Evolutionary conservation across 2,888 invertebrate genomes (phyloP).

Genomic region (Matsumyia berberina): DNA sequence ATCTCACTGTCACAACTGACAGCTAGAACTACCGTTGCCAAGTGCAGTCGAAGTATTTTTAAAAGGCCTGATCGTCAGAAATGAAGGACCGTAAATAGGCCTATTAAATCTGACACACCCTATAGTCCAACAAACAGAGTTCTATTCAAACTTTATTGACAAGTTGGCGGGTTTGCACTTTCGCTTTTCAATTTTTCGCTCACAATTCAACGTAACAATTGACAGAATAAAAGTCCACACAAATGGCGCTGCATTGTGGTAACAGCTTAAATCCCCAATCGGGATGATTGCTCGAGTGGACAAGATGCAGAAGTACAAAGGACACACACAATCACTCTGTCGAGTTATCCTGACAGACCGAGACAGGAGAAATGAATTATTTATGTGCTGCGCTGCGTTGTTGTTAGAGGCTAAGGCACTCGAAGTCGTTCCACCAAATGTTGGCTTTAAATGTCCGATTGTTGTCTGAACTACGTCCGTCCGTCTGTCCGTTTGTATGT

Average conservation of each 20-base stretch:
- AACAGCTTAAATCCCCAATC: neutral
- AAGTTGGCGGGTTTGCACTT: neutral
- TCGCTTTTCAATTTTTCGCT: neutral
- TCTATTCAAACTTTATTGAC: neutral
- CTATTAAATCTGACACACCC: too few relatives aligned
- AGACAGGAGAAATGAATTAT: conserved; percentile 45
- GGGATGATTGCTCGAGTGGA: neutral
- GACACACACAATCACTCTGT: conserved; percentile 26
- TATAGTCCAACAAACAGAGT: too few relatives aligned
- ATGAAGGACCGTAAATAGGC: too few relatives aligned
- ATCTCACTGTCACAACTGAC: too few relatives aligned
- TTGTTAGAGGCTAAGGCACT: conserved; percentile 18
- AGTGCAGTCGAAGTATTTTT: too few relatives aligned
- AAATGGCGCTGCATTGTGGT: neutral
- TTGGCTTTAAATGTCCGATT: conserved; percentile 62
- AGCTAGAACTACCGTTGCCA: too few relatives aligned
- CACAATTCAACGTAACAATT: neutral
- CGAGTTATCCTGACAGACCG: conserved; percentile 23
- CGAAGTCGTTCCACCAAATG: conserved; percentile 56
- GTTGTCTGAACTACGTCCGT: conserved; percentile 47
- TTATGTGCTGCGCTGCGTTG: conserved; percentile 26
- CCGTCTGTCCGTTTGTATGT: conserved; percentile 7
- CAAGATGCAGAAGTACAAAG: conserved; percentile 3
- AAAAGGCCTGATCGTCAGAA: too few relatives aligned
- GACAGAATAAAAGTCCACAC: neutral